Percentiles rank a stretch among this genome's conserved stretches.
These are phyloP conservation scores for Clarias pachynema DNA, from an alignment of 2,797 vertebrate species.

Conservation along the genomic window DNA sequence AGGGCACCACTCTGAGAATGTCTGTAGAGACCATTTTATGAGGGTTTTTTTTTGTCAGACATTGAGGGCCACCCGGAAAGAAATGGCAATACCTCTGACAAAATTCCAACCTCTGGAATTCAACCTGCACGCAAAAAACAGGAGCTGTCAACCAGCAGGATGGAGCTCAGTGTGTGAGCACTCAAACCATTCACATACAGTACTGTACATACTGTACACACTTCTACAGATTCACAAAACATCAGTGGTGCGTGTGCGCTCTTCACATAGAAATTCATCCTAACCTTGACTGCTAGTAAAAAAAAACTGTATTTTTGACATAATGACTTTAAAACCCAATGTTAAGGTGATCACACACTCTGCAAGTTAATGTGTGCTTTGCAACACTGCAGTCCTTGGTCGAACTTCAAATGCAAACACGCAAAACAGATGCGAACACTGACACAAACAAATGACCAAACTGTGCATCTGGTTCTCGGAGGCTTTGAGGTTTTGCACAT, in stretches of 20 bases:
- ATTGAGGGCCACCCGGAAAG: slow-evolving; percentile 48
- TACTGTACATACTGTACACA: slow-evolving; percentile 15
- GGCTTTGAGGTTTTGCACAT: slow-evolving; percentile 67
- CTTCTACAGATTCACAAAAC: slow-evolving; percentile 7
- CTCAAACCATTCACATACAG: slow-evolving; percentile 17
- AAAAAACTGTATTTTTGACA: neutral
- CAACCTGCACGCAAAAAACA: slow-evolving; percentile 37
- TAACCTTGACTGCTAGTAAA: slow-evolving; percentile 5
- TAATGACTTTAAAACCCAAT: neutral
- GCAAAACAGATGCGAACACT: slow-evolving; percentile 36
- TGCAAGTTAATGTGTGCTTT: neutral
- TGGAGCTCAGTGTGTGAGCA: slow-evolving; percentile 24
- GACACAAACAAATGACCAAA: slow-evolving; percentile 47
- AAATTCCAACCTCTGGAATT: slow-evolving; percentile 53
- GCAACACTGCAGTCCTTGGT: neutral
- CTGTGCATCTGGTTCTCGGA: slow-evolving; percentile 70
- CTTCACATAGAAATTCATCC: slow-evolving; percentile 5
- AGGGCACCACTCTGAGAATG: slow-evolving; percentile 35
- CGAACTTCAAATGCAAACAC: neutral
- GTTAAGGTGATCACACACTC: neutral
- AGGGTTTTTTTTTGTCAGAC: slow-evolving; percentile 54
- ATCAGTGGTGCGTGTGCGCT: neutral
- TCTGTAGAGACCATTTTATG: slow-evolving; percentile 54
- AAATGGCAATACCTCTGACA: slow-evolving; percentile 43
- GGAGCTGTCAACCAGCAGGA: slow-evolving; percentile 22